Base-by-base conservation (phyloP, 2,797 vertebrate genomes). In the Enteromius thamalakanensis region DNA sequence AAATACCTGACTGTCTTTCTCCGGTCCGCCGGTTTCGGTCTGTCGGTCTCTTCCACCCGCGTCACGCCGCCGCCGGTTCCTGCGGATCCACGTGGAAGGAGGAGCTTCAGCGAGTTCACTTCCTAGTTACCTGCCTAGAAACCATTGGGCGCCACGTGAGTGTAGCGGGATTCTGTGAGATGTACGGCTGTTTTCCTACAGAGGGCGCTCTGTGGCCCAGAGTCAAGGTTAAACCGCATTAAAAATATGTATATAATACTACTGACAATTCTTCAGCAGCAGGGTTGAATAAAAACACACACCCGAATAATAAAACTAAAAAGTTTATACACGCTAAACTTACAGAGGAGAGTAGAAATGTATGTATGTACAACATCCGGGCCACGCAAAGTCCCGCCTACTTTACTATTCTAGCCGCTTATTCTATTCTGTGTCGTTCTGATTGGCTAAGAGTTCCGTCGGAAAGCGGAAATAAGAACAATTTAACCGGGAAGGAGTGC, bases 91-190 rank as follows among this genome's bases (percentile, higher is more conserved):
- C 94, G 95, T 93, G 91, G 91, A 90, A 92, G 93, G 93, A 88
- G 91, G 92, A 91, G 74, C 40, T 81, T 26, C 87, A 87, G 86
- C 80, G 84, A 89, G 85, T 92, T 92, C 87, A 92, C 92, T 95
- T 95, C 94, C 94, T 95, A 91, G 94, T 93, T 94, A 94, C 94
- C 55, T 88, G 64, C 90, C 88, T 92, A 86, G 92, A 91, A 90
- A 93, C 92, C 90, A 88, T 2, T 88, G 90, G 10, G 21, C 11
- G 11, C 26, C 17, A 79, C 67, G 9, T 49, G 40, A 60, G 37
- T 34, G 19, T 1, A 53, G 14, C 17, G 17, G 32, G 8, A 4
- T 62, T 58, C 77, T 19, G 1, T 51, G 76, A 12, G 40, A 14
- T 17, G 1, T 21, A 47, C 23, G 0, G 15, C 2, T 0, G 0